Percentiles rank a stretch among this genome's conserved stretches.
These are phyloP conservation scores for Drosophila erecta DNA, from an alignment of 1,140 invertebrate genomes.

Conservation along the genomic window DNA sequence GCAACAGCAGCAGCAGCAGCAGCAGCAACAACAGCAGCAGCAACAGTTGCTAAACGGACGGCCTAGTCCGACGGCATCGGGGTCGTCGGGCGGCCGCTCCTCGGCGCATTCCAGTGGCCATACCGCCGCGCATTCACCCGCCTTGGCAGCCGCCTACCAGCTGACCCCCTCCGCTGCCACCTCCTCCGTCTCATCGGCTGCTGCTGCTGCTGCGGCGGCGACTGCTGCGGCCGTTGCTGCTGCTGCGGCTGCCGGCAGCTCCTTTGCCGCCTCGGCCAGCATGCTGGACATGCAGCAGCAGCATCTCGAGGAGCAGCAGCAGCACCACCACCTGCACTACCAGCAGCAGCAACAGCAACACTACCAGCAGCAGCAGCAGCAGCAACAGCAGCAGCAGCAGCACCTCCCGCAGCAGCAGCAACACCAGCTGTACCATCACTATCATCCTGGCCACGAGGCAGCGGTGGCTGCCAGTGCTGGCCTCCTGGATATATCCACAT, in stretches of 20 bases:
- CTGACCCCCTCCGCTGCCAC: constrained; percentile 43
- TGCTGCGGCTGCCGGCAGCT: constrained; percentile 42
- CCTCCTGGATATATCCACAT: constrained; percentile 84
- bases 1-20: constrained; percentile 33
- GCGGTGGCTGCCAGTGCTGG: constrained; percentile 63
- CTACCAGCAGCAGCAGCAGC: constrained; percentile 57
- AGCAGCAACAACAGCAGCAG: constrained; percentile 51
- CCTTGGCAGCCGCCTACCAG: constrained; percentile 76
- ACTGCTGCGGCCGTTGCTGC: constrained; percentile 45
- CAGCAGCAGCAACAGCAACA: constrained; percentile 54
- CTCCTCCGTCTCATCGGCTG: neutral
- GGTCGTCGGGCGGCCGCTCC: constrained; percentile 75
- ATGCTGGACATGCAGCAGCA: constrained; percentile 79
- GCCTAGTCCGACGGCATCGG: constrained; percentile 78
- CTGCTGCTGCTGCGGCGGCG: constrained; percentile 16
- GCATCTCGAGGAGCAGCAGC: constrained; percentile 61
- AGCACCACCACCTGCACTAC: constrained; percentile 42
- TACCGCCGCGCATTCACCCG: constrained; percentile 77
- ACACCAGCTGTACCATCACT: constrained; percentile 67
- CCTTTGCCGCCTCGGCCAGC: constrained; percentile 63
- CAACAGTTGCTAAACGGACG: constrained; percentile 64
- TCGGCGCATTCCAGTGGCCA: constrained; percentile 78
- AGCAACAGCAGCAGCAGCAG: constrained; percentile 56
- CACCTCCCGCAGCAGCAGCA: constrained; percentile 54
- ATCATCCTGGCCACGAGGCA: constrained; percentile 57